Conservation (phyloP, 2,888 invertebrate species). For the Eristalis intricaria region DNA sequence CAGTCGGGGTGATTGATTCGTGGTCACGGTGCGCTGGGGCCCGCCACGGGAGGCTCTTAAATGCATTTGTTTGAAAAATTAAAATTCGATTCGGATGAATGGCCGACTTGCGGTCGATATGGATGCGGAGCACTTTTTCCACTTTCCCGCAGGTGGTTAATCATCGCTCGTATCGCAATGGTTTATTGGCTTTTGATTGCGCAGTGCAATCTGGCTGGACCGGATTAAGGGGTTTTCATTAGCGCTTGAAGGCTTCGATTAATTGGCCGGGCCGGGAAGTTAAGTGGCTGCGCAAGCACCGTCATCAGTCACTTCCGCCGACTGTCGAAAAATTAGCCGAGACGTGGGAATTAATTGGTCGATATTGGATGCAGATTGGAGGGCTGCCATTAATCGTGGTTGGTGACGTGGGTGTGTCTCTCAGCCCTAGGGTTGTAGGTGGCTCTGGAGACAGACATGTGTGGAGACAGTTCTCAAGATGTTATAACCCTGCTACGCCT, state of each 20-base stretch:
- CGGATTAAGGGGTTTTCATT: neutral
- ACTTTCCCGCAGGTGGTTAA: neutral
- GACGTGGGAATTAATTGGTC: neutral
- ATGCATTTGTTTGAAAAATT: constrained; percentile 20
- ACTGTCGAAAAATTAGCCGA: neutral
- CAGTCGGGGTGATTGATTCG: constrained; percentile 46
- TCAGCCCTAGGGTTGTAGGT: too few species aligned
- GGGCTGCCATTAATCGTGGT: neutral
- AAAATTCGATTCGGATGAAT: constrained; percentile 34
- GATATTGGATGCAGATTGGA: neutral
- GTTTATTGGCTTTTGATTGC: constrained; percentile 32
- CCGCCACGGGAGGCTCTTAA: constrained; percentile 29
- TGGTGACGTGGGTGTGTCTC: neutral
- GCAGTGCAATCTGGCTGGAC: neutral
- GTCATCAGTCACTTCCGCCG: neutral
- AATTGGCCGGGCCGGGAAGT: neutral
- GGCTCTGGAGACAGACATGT: too few species aligned
- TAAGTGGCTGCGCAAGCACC: neutral
- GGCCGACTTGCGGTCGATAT: neutral
- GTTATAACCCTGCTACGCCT: too few species aligned
- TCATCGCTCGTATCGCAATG: constrained; percentile 21
- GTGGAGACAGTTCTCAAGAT: too few species aligned
- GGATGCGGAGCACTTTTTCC: neutral
- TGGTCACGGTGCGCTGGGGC: constrained; percentile 18
- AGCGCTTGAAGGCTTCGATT: neutral